phyloP scores from a whole-genome alignment of 1,140 invertebrate species.

The Pseudomyrmex dendroicus region DNA sequence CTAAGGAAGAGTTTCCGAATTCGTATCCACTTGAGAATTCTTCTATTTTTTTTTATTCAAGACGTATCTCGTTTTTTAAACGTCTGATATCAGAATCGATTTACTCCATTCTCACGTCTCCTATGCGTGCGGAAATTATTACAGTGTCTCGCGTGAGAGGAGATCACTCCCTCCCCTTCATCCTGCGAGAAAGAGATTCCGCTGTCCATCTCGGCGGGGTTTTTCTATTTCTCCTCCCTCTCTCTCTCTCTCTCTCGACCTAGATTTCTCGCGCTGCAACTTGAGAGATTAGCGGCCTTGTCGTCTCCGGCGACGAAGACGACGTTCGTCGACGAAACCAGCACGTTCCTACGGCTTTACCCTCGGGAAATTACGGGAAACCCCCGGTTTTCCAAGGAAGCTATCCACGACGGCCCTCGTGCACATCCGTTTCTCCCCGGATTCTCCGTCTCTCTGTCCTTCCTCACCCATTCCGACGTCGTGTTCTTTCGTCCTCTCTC shows the following conservation, averaged over 20 bases:
- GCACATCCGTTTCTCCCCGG: slow-evolving; percentile 15
- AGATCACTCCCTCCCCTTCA: too few relatives aligned
- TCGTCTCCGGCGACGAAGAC: slow-evolving; percentile 54
- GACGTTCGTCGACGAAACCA: slow-evolving; percentile 57
- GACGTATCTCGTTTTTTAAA: too few relatives aligned
- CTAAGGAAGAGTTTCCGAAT: not conserved
- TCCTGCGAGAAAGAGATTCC: too few relatives aligned
- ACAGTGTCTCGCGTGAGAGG: too few relatives aligned
- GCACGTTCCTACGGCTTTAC: slow-evolving; percentile 75
- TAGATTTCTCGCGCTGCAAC: slow-evolving; percentile 65
- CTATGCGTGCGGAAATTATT: too few relatives aligned
- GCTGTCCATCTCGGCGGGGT: not conserved
- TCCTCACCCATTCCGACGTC: not conserved
- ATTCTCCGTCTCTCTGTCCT: slow-evolving; percentile 12
- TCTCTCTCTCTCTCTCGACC: slow-evolving; percentile 47
- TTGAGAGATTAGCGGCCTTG: slow-evolving; percentile 72
- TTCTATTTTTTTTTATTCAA: too few relatives aligned
- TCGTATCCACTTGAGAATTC: too few relatives aligned
- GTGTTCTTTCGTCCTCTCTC: slow-evolving; percentile 15
- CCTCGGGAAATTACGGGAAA: slow-evolving; percentile 79
- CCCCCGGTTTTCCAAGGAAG: slow-evolving; percentile 62
- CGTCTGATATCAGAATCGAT: too few relatives aligned
- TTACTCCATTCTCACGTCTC: too few relatives aligned
- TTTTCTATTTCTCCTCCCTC: not conserved
- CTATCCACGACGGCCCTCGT: slow-evolving; percentile 56